Conservation (phyloP, 2,113 vertebrate genomes). For the Oostethus manadensis region DNA sequence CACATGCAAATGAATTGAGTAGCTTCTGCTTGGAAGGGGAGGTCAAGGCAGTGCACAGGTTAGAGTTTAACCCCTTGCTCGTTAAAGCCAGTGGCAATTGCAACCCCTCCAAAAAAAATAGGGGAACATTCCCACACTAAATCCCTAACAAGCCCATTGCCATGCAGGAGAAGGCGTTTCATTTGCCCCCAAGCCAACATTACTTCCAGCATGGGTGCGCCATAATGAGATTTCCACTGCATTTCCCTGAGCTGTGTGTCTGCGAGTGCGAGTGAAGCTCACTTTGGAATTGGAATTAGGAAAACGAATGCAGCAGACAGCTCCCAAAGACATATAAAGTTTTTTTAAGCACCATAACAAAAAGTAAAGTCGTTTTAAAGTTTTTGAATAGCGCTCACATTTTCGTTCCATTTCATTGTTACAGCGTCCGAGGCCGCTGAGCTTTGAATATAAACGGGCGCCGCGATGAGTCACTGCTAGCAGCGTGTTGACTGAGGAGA, state of each 20-base stretch:
- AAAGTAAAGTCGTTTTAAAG: slow-evolving; percentile 37
- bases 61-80: slow-evolving; percentile 51
- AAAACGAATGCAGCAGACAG: slow-evolving; percentile 6
- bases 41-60: slow-evolving; percentile 38
- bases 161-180: slow-evolving; percentile 58
- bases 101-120: not conserved
- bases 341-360: slow-evolving; percentile 38
- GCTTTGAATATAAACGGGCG: slow-evolving; percentile 17
- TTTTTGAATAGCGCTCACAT: slow-evolving; percentile 36
- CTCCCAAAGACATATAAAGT: slow-evolving; percentile 47
- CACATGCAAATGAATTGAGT: slow-evolving; percentile 44
- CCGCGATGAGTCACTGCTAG: slow-evolving; percentile 53
- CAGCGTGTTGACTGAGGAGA: slow-evolving; percentile 35
- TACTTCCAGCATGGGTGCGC: slow-evolving; percentile 55
- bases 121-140: slow-evolving; percentile 47
- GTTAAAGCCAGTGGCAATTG: slow-evolving; percentile 34
- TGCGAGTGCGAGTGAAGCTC: slow-evolving; percentile 1
- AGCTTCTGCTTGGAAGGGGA: slow-evolving; percentile 10
- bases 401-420: slow-evolving; percentile 9
- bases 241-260: slow-evolving; percentile 45
- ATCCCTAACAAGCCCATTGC: slow-evolving; percentile 57
- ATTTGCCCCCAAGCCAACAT: slow-evolving; percentile 53
- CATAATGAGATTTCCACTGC: slow-evolving; percentile 65
- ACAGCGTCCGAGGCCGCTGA: slow-evolving; percentile 15
- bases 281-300: slow-evolving; percentile 29